Base-by-base conservation (phyloP, 2,888 invertebrate genomes). In the Linyphia triangularis region DNA sequence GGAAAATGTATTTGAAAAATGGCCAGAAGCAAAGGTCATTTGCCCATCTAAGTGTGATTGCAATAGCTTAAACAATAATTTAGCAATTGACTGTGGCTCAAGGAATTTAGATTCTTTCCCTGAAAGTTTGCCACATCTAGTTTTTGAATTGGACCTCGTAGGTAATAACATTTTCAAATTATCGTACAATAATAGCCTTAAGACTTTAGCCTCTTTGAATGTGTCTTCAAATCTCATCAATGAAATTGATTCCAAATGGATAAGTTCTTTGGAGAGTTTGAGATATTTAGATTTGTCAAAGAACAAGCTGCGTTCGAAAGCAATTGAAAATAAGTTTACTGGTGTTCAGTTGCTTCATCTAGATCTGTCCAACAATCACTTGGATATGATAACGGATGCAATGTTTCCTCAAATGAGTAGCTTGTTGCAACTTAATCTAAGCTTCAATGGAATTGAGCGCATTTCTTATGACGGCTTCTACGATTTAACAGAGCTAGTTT, bases 401-500 rank as follows among this genome's bases (percentile, higher is more conserved):
- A 78, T 83, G 30, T 92, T 93, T 79, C 73, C 82, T 13, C 91
- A 91, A 19, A 91, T 93, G 57, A 77, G 69, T 10, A 88, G 89
- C 9, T 90, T 93, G 40, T 61, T 84, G 40, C 75, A 82, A 5
- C 90, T 93, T 43, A 92, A 92, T 90, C 85, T 92, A 33, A 91
- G 92, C 72, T 83, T 89, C 85, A 93, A 92, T 85, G 63, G 91
- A 5, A 93, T 95, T 92, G 94, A 93, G 40, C 59, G 24, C 13
- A 73, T 89, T 6, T 67, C 67, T 9, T 28, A 51, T 26, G 51
- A 81, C 28, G 63, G 72, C 24, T 90, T 90, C 81, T 24, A 22
- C 9, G 57, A 51, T 28, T 51, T 81, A 5, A 30, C 37, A 10
- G 16, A 51, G 1, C 59, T 90, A 19, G 10, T 67, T 24, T 51